Percentiles rank a stretch among this genome's conserved stretches.
Conservation (phyloP, 2,113 vertebrate genomes). For the Patagioenas fasciata region DNA sequence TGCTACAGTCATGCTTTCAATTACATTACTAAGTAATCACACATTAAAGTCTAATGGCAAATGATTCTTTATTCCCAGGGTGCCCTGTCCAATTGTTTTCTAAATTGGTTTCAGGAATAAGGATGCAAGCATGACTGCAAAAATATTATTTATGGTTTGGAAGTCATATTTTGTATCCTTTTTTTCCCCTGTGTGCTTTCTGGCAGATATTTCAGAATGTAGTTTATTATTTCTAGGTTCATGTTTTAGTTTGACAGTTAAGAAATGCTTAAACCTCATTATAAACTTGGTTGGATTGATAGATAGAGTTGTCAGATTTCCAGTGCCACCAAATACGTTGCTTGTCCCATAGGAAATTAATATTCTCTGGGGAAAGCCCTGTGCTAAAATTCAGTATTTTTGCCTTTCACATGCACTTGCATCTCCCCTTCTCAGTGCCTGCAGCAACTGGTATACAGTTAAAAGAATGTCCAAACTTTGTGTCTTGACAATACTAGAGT, state of each 20-base stretch:
- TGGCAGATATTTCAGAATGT: conserved; percentile 32
- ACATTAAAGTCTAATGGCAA: conserved; percentile 73
- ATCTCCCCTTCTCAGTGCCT: background rate
- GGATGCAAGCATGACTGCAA: conserved; percentile 55
- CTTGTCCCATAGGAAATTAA: conserved; percentile 28
- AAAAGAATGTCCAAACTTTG: background rate
- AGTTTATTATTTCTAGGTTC: conserved; percentile 35
- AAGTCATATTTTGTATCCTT: conserved; percentile 35
- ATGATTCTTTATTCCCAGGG: conserved; percentile 68
- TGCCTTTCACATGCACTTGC: conserved; percentile 3
- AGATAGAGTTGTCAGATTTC: conserved; percentile 58
- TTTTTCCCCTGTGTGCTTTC: conserved; percentile 22
- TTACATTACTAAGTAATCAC: conserved; percentile 74
- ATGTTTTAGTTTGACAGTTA: conserved; percentile 60
- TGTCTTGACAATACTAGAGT: background rate
- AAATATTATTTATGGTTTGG: conserved; percentile 69
- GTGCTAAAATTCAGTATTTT: background rate
- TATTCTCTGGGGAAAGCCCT: conserved; percentile 33
- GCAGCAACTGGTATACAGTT: background rate
- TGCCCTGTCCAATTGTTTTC: conserved; percentile 67
- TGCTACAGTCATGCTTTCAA: conserved; percentile 70
- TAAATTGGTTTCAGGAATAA: conserved; percentile 73
- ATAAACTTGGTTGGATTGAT: conserved; percentile 57
- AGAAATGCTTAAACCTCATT: conserved; percentile 40
- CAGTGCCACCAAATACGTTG: conserved; percentile 27